Evolutionary conservation across 92 coral and sea anemone genomes (phyloP).

Genomic region (Parazoanthus swiftii): DNA sequence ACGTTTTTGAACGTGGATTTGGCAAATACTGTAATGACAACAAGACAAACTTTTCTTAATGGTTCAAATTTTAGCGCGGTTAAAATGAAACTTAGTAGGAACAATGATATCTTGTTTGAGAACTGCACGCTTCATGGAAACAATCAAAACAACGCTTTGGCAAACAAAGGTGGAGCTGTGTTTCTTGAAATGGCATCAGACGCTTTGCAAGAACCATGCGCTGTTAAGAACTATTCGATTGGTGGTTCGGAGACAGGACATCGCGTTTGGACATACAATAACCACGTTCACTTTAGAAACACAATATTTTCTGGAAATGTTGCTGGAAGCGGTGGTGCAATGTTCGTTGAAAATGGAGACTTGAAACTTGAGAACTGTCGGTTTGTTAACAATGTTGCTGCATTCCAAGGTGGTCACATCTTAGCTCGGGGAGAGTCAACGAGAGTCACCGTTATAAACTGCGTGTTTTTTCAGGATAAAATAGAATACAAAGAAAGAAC

Average conservation of each 20-base stretch:
- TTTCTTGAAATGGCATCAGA: slow-evolving; percentile 9
- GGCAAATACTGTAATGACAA: not conserved
- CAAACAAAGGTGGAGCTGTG: not conserved
- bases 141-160: not conserved
- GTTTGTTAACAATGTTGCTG: slow-evolving; percentile 24
- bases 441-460: not conserved
- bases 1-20: not conserved
- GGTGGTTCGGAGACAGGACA: not conserved
- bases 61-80: slow-evolving; percentile 16
- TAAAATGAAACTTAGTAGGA: not conserved
- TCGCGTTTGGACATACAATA: slow-evolving; percentile 27
- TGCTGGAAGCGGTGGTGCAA: slow-evolving; percentile 17
- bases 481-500: not conserved
- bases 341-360: not conserved
- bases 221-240: not conserved
- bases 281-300: slow-evolving; percentile 14
- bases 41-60: not conserved
- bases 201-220: not conserved
- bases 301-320: slow-evolving; percentile 17
- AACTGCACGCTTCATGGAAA: not conserved
- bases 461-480: not conserved
- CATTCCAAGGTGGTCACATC: slow-evolving; percentile 22
- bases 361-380: not conserved
- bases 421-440: not conserved
- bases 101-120: slow-evolving; percentile 3